phyloP scores from a whole-genome alignment of 2,888 invertebrate species.

The Cataglyphis altisquamis region DNA sequence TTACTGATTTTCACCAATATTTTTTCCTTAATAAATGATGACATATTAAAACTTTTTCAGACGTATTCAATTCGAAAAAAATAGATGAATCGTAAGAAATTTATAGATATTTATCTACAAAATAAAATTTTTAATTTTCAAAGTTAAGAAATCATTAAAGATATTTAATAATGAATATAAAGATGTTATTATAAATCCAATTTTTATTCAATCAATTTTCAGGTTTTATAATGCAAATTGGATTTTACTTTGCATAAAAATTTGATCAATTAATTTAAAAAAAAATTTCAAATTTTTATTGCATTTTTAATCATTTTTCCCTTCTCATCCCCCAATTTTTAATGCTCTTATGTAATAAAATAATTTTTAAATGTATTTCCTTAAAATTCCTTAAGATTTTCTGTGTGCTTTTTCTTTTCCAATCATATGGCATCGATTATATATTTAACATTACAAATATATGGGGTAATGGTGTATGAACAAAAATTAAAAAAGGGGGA shows the following conservation, averaged over 20 bases:
- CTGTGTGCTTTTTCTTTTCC: neutral
- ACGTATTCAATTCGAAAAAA: neutral
- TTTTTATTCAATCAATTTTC: neutral
- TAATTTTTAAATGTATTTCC: neutral
- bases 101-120: neutral
- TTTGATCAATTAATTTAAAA: neutral
- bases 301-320: neutral
- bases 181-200: neutral
- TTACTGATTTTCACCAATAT: neutral
- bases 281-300: slow-evolving; percentile 16
- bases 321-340: neutral
- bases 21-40: neutral
- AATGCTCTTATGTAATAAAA: neutral
- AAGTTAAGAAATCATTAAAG: neutral
- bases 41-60: neutral
- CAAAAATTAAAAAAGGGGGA: slow-evolving; percentile 76
- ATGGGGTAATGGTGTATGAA: slow-evolving; percentile 39
- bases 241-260: neutral
- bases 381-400: neutral
- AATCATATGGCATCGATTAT: neutral
- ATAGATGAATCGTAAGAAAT: neutral
- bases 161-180: neutral
- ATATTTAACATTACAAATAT: slow-evolving; percentile 23
- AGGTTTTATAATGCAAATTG: neutral
- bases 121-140: neutral